Evolutionary conservation across 2,888 invertebrate genomes (phyloP).

Genomic region (Standfussiana lucernea): DNA sequence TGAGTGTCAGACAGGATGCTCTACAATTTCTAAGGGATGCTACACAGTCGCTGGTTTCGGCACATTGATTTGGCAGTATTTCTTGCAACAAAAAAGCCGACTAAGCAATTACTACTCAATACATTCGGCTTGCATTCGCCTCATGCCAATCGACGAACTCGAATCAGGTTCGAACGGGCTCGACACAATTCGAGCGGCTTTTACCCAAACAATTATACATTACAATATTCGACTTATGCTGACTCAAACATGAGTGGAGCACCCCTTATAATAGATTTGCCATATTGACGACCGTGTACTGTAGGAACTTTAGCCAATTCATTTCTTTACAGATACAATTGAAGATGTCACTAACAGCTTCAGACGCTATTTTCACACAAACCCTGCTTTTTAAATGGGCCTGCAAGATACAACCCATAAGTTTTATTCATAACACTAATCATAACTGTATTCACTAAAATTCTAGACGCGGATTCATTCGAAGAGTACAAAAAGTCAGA

Average conservation of each 20-base stretch:
- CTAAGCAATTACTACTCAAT: too few relatives aligned
- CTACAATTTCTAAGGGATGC: too few relatives aligned
- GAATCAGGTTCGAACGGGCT: too few relatives aligned
- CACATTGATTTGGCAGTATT: too few relatives aligned
- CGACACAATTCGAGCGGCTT: background rate
- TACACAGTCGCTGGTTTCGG: too few relatives aligned
- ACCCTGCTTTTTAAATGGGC: conserved; percentile 65
- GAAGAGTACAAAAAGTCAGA: conserved; percentile 92
- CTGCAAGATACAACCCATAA: conserved; percentile 69
- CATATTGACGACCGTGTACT: conserved; percentile 1
- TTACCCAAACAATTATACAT: background rate
- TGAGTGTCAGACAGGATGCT: background rate
- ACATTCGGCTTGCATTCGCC: too few relatives aligned
- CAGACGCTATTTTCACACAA: conserved; percentile 70
- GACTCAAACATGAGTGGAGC: background rate
- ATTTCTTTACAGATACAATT: conserved; percentile 77
- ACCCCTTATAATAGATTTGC: background rate
- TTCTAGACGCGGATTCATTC: conserved; percentile 93
- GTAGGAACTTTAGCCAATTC: conserved; percentile 18
- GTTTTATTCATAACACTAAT: conserved; percentile 36
- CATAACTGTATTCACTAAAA: conserved; percentile 39
- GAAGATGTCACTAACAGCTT: conserved; percentile 75
- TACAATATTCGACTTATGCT: background rate
- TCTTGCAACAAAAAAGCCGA: too few relatives aligned
- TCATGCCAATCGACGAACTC: too few relatives aligned